Base-by-base conservation (phyloP, 2,888 invertebrate genomes). In the Alsophila aescularia region DNA sequence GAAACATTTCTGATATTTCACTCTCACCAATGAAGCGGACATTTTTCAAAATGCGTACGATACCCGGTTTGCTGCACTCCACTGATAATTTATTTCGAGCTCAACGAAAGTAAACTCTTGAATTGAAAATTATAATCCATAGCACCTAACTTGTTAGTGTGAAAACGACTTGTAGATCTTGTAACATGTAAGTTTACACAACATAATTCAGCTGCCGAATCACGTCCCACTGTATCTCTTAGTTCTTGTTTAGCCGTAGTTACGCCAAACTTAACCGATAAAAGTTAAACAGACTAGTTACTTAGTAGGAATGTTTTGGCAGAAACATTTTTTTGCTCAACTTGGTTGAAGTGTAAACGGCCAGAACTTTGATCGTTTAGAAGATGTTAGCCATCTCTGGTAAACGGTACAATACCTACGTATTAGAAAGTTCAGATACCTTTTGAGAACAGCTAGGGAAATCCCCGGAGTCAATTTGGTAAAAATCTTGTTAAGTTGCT, bases 251-350 rank as follows among this genome's bases (percentile, higher is more conserved):
- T 50, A 40, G 52, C n/a, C 37, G 44, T 55, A 50, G 50, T 58
- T 50, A 24, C 24, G 12, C 40, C 34, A 45, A 51, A 58, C 47
- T 58, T 58, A 50, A 39, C n/a, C 58, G 50, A 62, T 62, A 62
- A 62, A 62, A 45, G 31, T 52, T 27, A 52, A 59, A 58, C 41
- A 54, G 49, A 43, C 43, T 31, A 36, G 31, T 50, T 50, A 51
- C 55, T 50, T 55, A 45, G 49, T 31, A 12, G n/a, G 9, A 15
- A 50, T 50, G 40, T 49, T 54, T 55, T 21, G 43, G 10, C 29
- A 18, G 36, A 35, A 32, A 14, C 47, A 43, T 35, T 55, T 55
- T 55, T 55, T 55, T 55, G 24, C n/a, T 15, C 15, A 47, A 47
- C 29, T 47, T 27, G 36, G 3, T 15, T 21, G n/a, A 49, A 40